phyloP scores from a whole-genome alignment of 37 sponge, comb jelly and placozoan genomes.

The Dysidea cf. avara region DNA sequence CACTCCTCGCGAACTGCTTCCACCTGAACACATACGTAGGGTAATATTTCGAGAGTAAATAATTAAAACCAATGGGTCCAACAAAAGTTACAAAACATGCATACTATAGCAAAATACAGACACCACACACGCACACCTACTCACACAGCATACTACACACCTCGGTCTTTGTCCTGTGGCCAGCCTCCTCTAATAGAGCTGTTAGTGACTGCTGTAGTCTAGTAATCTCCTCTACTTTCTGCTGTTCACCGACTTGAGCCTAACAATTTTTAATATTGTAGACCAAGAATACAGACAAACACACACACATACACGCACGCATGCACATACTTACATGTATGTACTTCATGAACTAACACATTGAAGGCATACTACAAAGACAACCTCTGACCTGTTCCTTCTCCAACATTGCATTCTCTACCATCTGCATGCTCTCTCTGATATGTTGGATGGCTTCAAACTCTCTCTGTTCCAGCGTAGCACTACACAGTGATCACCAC shows the following conservation, averaged over 20 bases:
- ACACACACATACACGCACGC: too few relatives aligned
- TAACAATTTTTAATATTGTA: slow-evolving; percentile 7
- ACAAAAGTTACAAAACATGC: neutral
- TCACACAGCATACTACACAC: slow-evolving; percentile 26
- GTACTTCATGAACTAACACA: too few relatives aligned
- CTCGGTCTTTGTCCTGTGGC: slow-evolving; percentile 70
- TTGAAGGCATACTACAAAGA: slow-evolving; percentile 7
- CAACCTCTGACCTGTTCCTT: slow-evolving; percentile 66
- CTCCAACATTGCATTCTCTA: slow-evolving; percentile 82
- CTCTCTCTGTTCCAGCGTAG: slow-evolving; percentile 60
- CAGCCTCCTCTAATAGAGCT: slow-evolving; percentile 72
- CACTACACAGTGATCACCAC: slow-evolving; percentile 18
- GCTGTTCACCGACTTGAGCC: slow-evolving; percentile 68
- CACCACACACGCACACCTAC: slow-evolving; percentile 12
- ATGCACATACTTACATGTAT: too few relatives aligned
- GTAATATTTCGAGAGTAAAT: too few relatives aligned
- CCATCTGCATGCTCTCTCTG: slow-evolving; percentile 87
- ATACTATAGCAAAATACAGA: slow-evolving; percentile 14
- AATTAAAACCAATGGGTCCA: neutral
- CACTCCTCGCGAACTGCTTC: slow-evolving; percentile 59
- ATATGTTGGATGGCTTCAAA: slow-evolving; percentile 69
- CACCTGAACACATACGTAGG: too few relatives aligned
- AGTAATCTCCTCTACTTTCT: slow-evolving; percentile 50
- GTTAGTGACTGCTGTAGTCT: slow-evolving; percentile 59
- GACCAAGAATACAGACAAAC: too few relatives aligned